Conservation (phyloP, 2,113 vertebrate species). For the Cyprinodon tularosa region DNA sequence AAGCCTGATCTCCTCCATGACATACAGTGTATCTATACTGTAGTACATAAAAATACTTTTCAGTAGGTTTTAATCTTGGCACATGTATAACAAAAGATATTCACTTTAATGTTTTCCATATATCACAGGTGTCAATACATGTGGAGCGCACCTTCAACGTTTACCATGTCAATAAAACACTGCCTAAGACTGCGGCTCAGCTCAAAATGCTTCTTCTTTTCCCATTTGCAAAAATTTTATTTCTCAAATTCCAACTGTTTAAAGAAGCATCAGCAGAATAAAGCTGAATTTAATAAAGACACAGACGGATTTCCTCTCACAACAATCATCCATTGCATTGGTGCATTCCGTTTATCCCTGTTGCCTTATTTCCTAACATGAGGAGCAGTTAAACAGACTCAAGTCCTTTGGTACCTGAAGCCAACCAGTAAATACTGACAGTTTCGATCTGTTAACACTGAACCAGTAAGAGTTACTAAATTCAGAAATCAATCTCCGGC, state of each 20-base stretch:
- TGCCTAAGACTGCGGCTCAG: background rate
- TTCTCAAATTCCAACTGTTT: background rate
- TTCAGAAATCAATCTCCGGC: constrained; percentile 50
- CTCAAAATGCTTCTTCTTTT: background rate
- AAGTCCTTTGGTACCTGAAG: constrained; percentile 3
- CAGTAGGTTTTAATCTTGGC: no score
- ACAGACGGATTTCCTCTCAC: background rate
- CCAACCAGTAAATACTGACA: constrained; percentile 6
- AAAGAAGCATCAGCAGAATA: background rate
- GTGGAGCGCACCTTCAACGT: no score
- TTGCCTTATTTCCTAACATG: constrained; percentile 4
- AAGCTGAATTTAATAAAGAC: constrained; percentile 4
- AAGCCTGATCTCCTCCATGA: background rate
- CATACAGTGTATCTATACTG: background rate
- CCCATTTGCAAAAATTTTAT: background rate
- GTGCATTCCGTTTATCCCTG: constrained; percentile 3
- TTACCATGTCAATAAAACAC: no score
- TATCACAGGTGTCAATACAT: no score
- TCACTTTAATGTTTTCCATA: background rate
- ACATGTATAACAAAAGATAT: background rate
- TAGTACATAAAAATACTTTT: no score
- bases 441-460: constrained; percentile 5
- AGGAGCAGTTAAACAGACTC: constrained; percentile 12
- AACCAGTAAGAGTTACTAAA: constrained; percentile 31
- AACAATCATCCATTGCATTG: background rate